A percentile compares a stretch with the other conserved stretches of the same genome.
Conservation (phyloP, 2,797 vertebrate species). For the Periparus ater region DNA sequence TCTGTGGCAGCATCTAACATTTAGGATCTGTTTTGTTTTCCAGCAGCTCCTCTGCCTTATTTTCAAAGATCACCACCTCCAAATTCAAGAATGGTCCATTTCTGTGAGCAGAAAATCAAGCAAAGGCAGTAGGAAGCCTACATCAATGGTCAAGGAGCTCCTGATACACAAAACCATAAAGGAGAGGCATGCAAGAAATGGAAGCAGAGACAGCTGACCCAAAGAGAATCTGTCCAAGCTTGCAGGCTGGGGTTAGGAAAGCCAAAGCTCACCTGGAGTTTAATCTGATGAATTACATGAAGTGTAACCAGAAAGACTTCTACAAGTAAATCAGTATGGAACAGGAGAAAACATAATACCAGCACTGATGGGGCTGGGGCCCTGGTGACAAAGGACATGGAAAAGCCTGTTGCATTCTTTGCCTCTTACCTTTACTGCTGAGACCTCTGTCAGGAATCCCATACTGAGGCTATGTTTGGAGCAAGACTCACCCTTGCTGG, state of each 20-base stretch:
- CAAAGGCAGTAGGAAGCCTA: not conserved
- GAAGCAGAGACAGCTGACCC: not conserved
- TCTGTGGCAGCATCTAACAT: conserved; percentile 13
- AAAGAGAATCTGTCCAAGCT: not conserved
- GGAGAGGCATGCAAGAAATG: not conserved
- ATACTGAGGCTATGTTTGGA: not conserved
- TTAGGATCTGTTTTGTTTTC: not conserved
- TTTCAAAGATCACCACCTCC: not conserved
- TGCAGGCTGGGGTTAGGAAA: not conserved
- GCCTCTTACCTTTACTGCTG: not conserved
- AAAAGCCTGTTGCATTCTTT: not conserved
- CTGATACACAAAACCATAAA: not conserved
- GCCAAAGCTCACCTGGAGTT: not conserved
- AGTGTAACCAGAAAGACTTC: not conserved
- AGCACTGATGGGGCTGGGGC: not conserved
- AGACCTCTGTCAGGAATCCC: not conserved
- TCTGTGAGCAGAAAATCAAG: not conserved
- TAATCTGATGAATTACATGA: not conserved
- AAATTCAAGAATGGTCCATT: not conserved
- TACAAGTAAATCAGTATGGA: not conserved
- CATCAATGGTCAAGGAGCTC: not conserved
- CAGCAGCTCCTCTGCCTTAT: not conserved
- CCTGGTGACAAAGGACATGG: not conserved
- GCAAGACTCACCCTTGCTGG: not conserved
- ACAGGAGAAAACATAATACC: not conserved